Conservation (phyloP, 2,888 invertebrate genomes). For the Dorcus parallelipipedus region DNA sequence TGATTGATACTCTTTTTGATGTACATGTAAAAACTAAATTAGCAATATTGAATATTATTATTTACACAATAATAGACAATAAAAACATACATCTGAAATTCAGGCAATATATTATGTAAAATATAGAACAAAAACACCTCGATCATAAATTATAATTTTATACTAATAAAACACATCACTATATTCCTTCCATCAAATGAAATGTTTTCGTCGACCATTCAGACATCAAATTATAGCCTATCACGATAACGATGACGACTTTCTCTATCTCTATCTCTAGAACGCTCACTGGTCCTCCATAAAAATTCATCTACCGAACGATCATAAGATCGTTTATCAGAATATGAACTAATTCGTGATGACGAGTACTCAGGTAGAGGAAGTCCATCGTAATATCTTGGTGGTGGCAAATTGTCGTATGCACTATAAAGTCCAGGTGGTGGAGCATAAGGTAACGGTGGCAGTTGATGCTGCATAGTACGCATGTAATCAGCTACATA, state of each 20-base stretch:
- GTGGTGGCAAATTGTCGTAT: conserved; percentile 65
- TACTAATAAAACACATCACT: conserved; percentile 17
- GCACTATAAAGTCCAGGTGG: conserved; percentile 54
- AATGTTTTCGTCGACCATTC: conserved; percentile 5
- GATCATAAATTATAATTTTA: conserved; percentile 15
- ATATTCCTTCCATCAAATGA: conserved; percentile 14
- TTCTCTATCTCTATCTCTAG: conserved; percentile 49
- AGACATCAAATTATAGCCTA: conserved; percentile 33
- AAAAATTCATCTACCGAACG: conserved; percentile 86
- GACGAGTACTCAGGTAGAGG: conserved; percentile 73
- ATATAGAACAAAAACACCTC: background rate
- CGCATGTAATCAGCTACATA: conserved; percentile 88
- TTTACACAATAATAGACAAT: background rate
- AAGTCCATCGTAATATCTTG: conserved; percentile 77
- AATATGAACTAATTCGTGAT: conserved; percentile 53
- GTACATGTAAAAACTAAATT: too few relatives aligned
- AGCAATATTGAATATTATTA: too few relatives aligned
- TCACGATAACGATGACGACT: conserved; percentile 50
- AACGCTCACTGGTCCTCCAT: conserved; percentile 73
- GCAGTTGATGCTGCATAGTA: conserved; percentile 80
- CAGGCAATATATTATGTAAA: conserved; percentile 6
- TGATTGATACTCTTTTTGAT: too few relatives aligned
- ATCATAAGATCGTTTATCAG: conserved; percentile 80
- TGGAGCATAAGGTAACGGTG: conserved; percentile 81
- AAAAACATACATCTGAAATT: conserved; percentile 6